phyloP scores from a whole-genome alignment of 2,113 vertebrate species.

The Semnornis frantzii region DNA sequence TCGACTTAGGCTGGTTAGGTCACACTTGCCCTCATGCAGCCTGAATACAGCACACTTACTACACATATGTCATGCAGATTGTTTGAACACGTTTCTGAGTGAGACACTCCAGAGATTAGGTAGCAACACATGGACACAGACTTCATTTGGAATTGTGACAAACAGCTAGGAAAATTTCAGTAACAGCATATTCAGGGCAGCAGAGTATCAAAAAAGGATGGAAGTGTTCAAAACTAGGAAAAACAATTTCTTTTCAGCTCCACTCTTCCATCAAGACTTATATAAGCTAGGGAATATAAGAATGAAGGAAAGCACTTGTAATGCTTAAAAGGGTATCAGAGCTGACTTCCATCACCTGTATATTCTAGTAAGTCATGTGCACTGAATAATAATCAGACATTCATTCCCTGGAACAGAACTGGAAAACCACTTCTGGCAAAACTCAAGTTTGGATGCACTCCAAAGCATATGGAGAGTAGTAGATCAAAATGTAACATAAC shows the following conservation, averaged over 20 bases:
- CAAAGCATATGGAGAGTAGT: conserved; percentile 58
- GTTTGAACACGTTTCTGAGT: neutral
- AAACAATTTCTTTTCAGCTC: neutral
- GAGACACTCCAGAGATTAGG: neutral
- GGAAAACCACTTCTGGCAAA: conserved; percentile 73
- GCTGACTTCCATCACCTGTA: conserved; percentile 54
- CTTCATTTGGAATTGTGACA: neutral
- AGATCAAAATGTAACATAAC: conserved; percentile 37
- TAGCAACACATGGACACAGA: neutral
- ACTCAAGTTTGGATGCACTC: conserved; percentile 66
- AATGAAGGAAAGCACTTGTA: conserved; percentile 40
- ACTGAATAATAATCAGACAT: conserved; percentile 75
- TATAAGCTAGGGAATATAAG: conserved; percentile 26
- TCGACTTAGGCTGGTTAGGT: accelerated
- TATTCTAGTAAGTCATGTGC: conserved; percentile 53
- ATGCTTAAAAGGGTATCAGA: conserved; percentile 38
- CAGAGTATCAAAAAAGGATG: neutral
- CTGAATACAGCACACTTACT: neutral
- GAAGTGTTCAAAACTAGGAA: neutral
- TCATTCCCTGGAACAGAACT: conserved; percentile 65
- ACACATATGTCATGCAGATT: accelerated
- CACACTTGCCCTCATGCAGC: accelerated
- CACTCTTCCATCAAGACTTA: neutral
- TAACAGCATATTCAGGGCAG: neutral
- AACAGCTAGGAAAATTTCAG: neutral